Conservation (phyloP, 1,140 invertebrate genomes). For the Scaptodrosophila lebanonensis region DNA sequence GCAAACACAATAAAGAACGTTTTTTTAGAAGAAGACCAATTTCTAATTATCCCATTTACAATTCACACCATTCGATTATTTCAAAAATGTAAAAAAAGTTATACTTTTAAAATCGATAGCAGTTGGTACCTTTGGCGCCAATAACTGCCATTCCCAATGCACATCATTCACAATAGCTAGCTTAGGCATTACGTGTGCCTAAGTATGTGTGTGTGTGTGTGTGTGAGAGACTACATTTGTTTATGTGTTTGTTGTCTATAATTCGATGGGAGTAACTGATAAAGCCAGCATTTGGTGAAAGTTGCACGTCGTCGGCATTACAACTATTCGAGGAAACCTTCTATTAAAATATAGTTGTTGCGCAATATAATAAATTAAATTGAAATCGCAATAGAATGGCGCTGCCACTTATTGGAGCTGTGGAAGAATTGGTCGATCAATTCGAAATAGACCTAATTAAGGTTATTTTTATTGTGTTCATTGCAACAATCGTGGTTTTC, state of each 20-base stretch:
- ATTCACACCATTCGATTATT: too few relatives aligned
- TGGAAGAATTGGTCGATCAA: constrained; percentile 50
- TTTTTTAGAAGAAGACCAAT: too few relatives aligned
- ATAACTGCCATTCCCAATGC: background rate
- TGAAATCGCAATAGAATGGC: constrained; percentile 19
- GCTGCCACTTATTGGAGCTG: constrained; percentile 9
- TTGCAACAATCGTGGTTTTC: constrained; percentile 78
- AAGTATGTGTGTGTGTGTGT: too few relatives aligned
- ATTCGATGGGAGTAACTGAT: background rate
- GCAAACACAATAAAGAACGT: constrained; percentile 5
- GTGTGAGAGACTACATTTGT: too few relatives aligned
- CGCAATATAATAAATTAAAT: background rate
- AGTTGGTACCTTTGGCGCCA: too few relatives aligned
- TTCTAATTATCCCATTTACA: too few relatives aligned
- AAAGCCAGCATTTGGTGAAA: constrained; percentile 13
- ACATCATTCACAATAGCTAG: background rate
- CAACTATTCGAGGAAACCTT: constrained; percentile 21
- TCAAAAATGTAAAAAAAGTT: too few relatives aligned
- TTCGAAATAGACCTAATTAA: constrained; percentile 79
- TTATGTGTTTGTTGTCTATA: constrained; percentile 11
- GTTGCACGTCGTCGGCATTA: constrained; percentile 13
- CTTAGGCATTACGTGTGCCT: too few relatives aligned
- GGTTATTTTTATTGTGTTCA: constrained; percentile 79
- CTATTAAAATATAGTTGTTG: constrained; percentile 9
- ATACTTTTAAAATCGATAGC: too few relatives aligned